phyloP scores from a whole-genome alignment of 1,140 invertebrate species.

The Oreohelix idahoensis region DNA sequence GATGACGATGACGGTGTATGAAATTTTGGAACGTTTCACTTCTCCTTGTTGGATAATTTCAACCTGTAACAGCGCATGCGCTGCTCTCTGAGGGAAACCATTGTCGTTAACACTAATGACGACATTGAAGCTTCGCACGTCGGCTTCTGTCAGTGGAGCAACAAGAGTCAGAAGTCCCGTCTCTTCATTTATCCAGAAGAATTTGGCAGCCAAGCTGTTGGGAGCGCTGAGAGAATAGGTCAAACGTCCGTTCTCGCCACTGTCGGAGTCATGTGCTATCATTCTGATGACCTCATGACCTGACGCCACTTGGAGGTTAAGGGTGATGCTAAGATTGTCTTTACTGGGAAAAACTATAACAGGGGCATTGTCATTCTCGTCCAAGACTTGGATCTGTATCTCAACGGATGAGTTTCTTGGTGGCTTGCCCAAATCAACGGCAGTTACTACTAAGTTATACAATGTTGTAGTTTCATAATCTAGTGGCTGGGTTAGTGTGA shows the following conservation, averaged over 20 bases:
- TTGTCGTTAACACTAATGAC: constrained; percentile 53
- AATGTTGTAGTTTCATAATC: constrained; percentile 88
- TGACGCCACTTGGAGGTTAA: constrained; percentile 41
- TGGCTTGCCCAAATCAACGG: constrained; percentile 79
- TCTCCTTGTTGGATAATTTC: constrained; percentile 26
- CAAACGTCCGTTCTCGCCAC: constrained; percentile 50
- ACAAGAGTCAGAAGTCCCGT: constrained; percentile 87
- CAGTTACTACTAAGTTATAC: constrained; percentile 91
- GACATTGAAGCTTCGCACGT: constrained; percentile 46
- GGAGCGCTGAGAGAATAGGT: constrained; percentile 49
- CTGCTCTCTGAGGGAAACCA: constrained; percentile 46
- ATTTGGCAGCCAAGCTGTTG: constrained; percentile 72
- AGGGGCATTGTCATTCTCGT: constrained; percentile 78
- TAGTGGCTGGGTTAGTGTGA: constrained; percentile 85
- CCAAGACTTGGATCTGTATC: constrained; percentile 83
- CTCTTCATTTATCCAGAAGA: constrained; percentile 89
- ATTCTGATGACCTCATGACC: constrained; percentile 50
- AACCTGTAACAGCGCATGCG: constrained; percentile 42
- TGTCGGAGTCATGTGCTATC: constrained; percentile 51
- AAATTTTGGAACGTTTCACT: neutral
- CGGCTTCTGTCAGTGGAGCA: constrained; percentile 33
- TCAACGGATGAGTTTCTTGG: constrained; percentile 79
- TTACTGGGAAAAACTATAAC: constrained; percentile 50
- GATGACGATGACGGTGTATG: constrained; percentile 58
- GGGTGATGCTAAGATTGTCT: constrained; percentile 49